Evolutionary conservation across 2,888 invertebrate genomes (phyloP).

Genomic region (Folsomia manolachei): DNA sequence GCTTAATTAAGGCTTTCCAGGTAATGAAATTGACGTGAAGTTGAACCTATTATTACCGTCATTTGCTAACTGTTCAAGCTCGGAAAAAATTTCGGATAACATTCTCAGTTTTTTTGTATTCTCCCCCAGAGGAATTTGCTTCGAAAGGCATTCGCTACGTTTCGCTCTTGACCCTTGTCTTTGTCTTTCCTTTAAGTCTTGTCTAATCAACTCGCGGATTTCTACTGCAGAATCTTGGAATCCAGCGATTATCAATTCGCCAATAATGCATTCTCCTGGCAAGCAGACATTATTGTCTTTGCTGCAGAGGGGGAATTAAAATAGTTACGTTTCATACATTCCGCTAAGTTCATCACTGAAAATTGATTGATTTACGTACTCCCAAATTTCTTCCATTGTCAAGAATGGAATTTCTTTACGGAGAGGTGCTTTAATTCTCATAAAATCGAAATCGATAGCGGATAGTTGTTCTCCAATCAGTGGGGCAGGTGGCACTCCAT

Average conservation of each 20-base stretch:
- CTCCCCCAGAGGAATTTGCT: not conserved
- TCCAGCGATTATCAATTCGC: not conserved
- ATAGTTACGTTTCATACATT: too few species aligned
- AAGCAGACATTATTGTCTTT: too few species aligned
- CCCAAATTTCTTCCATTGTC: not conserved
- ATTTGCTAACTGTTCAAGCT: not conserved
- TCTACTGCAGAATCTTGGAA: not conserved
- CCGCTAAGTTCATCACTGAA: too few species aligned
- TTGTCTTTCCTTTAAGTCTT: not conserved
- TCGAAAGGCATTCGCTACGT: not conserved
- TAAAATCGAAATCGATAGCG: not conserved
- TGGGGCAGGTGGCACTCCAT: not conserved
- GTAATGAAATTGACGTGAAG: too few species aligned
- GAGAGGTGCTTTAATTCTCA: not conserved
- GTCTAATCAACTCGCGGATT: not conserved
- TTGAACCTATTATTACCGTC: too few species aligned
- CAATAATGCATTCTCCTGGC: not conserved
- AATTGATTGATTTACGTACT: too few species aligned
- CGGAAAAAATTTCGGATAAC: not conserved
- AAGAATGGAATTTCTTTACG: not conserved
- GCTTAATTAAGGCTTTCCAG: too few species aligned
- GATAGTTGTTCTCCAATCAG: conserved; percentile 5
- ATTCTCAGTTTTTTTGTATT: not conserved
- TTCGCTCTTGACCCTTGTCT: not conserved
- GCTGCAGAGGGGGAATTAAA: too few species aligned